Evolutionary conservation across 2,113 vertebrate species (phyloP).

Genomic region (Bambusicola thoracicus): DNA sequence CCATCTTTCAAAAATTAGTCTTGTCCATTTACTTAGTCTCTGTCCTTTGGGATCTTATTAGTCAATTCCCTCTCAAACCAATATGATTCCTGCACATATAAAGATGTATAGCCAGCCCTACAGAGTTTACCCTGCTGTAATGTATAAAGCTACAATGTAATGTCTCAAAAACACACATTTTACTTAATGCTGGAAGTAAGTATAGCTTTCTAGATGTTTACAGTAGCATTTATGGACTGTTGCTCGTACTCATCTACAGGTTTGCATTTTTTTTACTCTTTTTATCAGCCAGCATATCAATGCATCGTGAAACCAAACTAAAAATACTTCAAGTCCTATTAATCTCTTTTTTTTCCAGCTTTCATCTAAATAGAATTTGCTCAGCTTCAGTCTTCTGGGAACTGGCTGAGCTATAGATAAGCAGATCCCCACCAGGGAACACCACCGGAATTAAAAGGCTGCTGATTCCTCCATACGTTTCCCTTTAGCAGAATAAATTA

Average conservation of each 20-base stretch:
- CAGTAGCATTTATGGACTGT: not conserved
- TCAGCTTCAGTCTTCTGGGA: not conserved
- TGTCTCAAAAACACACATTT: not conserved
- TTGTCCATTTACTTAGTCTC: not conserved
- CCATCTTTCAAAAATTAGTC: not conserved
- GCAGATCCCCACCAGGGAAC: slow-evolving; percentile 5
- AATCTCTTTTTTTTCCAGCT: slow-evolving; percentile 28
- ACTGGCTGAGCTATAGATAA: slow-evolving; percentile 25
- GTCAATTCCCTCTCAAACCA: not conserved
- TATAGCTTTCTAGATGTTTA: not conserved
- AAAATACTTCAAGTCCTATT: not conserved
- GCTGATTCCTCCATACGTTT: not conserved
- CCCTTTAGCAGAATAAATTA: not conserved
- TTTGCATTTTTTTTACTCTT: not conserved
- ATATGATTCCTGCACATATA: not conserved
- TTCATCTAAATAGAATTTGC: slow-evolving; percentile 31
- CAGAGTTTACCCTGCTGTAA: not conserved
- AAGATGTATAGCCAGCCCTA: not conserved
- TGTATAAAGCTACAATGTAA: not conserved
- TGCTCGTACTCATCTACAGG: not conserved
- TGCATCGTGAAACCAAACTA: not conserved
- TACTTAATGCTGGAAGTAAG: not conserved
- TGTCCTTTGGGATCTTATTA: not conserved
- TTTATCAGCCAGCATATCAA: not conserved
- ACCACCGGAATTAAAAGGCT: not conserved